phyloP scores from a whole-genome alignment of 2,113 vertebrate genomes.

The Gulo gulo region DNA sequence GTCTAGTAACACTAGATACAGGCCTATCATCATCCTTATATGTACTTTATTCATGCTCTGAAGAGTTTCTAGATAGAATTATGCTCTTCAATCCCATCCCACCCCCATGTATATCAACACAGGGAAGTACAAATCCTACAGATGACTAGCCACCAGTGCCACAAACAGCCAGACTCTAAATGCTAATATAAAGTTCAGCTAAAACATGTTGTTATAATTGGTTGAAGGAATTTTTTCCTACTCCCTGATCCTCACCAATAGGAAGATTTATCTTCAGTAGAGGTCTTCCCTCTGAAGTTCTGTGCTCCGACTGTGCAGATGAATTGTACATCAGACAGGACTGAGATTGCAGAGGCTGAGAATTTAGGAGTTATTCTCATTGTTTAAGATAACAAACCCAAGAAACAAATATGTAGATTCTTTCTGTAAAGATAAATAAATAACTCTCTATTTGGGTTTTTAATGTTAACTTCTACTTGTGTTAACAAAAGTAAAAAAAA shows the following conservation, averaged over 20 bases:
- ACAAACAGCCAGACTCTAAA: not conserved
- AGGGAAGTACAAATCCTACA: not conserved
- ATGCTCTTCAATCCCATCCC: not conserved
- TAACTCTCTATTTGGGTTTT: not conserved
- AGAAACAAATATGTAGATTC: not conserved
- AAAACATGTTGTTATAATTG: not conserved
- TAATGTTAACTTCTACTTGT: slow-evolving; percentile 37
- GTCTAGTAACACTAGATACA: not conserved
- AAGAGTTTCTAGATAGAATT: not conserved
- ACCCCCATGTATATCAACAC: rapidly evolving
- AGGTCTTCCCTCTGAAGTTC: not conserved
- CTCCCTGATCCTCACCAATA: not conserved
- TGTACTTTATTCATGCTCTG: not conserved
- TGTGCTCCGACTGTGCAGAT: not conserved
- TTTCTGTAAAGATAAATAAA: not conserved
- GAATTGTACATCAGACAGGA: not conserved
- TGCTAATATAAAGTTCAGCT: not conserved
- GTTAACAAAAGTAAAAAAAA: slow-evolving; percentile 10
- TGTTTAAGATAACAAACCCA: not conserved
- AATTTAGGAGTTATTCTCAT: not conserved
- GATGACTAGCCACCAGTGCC: not conserved
- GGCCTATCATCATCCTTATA: not conserved
- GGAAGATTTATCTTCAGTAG: not conserved
- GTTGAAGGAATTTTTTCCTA: not conserved
- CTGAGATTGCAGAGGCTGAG: not conserved